Conservation (phyloP, 2,113 vertebrate species). For the Calidris pugnax region DNA sequence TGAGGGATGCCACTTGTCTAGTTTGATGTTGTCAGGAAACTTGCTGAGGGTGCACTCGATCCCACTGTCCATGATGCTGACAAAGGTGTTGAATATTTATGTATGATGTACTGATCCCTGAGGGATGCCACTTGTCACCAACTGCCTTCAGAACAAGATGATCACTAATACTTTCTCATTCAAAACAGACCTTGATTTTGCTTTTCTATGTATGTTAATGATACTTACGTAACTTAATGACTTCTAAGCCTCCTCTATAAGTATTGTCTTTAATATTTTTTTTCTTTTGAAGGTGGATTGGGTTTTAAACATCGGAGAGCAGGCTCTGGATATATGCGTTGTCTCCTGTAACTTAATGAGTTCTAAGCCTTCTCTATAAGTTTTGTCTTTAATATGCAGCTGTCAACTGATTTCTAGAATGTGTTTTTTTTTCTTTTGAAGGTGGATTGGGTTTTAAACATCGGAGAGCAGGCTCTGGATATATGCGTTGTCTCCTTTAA, state of each 20-base stretch:
- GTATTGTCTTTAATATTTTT: too few relatives aligned
- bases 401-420: background rate
- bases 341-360: too few relatives aligned
- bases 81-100: too few relatives aligned
- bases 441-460: conserved; percentile 93
- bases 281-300: too few relatives aligned
- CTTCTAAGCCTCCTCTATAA: background rate
- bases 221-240: background rate
- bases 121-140: background rate
- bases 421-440: conserved; percentile 64
- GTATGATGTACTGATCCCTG: background rate
- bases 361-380: too few relatives aligned
- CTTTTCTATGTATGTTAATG: background rate
- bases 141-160: background rate
- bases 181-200: background rate
- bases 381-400: background rate
- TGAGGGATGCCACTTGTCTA: background rate
- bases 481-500: conserved; percentile 83
- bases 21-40: background rate
- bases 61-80: background rate
- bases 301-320: too few relatives aligned
- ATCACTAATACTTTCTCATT: background rate
- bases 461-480: conserved; percentile 93
- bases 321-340: too few relatives aligned
- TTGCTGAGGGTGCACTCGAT: background rate